phyloP scores from a whole-genome alignment of 2,888 invertebrate genomes.

The Pristionchus maxplancki region DNA sequence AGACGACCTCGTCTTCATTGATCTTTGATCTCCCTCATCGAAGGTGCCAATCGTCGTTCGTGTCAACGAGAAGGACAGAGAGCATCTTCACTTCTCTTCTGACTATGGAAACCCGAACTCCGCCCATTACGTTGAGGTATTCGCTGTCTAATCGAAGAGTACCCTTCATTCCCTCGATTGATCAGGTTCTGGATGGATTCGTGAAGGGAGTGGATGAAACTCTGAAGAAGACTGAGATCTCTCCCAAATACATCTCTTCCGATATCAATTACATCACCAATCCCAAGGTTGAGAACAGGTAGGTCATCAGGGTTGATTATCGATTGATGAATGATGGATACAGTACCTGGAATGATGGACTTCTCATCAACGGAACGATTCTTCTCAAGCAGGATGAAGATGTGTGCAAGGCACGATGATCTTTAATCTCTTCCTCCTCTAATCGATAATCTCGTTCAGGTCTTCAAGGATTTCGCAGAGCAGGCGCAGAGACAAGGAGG shows the following conservation, averaged over 20 bases:
- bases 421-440: background rate
- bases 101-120: slow-evolving; percentile 71
- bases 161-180: no score
- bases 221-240: slow-evolving; percentile 64
- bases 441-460: slow-evolving; percentile 36
- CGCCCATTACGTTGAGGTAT: slow-evolving; percentile 69
- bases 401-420: slow-evolving; percentile 58
- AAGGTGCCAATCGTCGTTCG: slow-evolving; percentile 69
- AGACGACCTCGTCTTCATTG: no score
- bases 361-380: slow-evolving; percentile 69
- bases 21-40: no score
- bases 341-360: slow-evolving; percentile 70
- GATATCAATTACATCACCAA: slow-evolving; percentile 72
- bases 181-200: slow-evolving; percentile 60
- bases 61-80: slow-evolving; percentile 63
- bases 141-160: background rate
- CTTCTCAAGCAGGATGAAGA: slow-evolving; percentile 61
- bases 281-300: slow-evolving; percentile 70
- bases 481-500: slow-evolving; percentile 60
- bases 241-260: slow-evolving; percentile 66
- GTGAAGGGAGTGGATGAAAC: slow-evolving; percentile 65
- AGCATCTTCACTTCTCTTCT: slow-evolving; percentile 67
- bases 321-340: background rate
- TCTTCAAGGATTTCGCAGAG: slow-evolving; percentile 64
- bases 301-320: background rate